Evolutionary conservation across 2,888 invertebrate species (phyloP).

Genomic region (Cylindroiulus punctatus): DNA sequence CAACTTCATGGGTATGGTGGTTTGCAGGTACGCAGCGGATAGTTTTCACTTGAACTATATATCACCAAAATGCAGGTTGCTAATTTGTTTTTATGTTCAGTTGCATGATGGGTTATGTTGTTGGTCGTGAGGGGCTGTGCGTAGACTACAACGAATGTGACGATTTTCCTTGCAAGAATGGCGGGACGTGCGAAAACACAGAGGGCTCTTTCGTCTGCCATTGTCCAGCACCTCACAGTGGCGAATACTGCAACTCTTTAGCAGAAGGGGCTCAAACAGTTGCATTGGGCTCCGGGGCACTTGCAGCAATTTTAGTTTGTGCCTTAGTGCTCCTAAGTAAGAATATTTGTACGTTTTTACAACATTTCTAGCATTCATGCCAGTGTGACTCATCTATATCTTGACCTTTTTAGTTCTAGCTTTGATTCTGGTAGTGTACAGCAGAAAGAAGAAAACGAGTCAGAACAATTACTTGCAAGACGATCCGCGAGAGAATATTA

Average conservation of each 20-base stretch:
- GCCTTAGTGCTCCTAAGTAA: constrained; percentile 83
- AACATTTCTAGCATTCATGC: background rate
- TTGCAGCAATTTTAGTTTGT: constrained; percentile 90
- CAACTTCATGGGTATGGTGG: constrained; percentile 66
- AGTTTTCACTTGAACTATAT: background rate
- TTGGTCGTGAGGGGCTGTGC: constrained; percentile 58
- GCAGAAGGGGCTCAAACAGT: constrained; percentile 62
- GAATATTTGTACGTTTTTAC: constrained; percentile 65
- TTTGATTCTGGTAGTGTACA: constrained; percentile 87
- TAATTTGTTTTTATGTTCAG: constrained; percentile 48
- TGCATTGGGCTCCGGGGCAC: constrained; percentile 67
- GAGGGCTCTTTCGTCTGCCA: constrained; percentile 59
- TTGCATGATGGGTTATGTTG: constrained; percentile 57
- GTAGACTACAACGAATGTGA: constrained; percentile 61
- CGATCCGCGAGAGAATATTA: constrained; percentile 96
- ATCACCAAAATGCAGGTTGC: background rate
- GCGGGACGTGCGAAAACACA: constrained; percentile 59
- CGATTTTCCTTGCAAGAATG: constrained; percentile 58
- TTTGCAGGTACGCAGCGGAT: constrained; percentile 58
- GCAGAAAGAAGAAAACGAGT: constrained; percentile 75
- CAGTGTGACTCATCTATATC: background rate
- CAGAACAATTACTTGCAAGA: constrained; percentile 81
- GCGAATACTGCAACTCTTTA: constrained; percentile 61
- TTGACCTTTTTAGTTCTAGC: constrained; percentile 68
- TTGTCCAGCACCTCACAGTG: constrained; percentile 60